Evolutionary conservation across 2,797 vertebrate species (phyloP), one percentile per base, ranked within the genome.

Genomic region (Delichon dasypus): DNA sequence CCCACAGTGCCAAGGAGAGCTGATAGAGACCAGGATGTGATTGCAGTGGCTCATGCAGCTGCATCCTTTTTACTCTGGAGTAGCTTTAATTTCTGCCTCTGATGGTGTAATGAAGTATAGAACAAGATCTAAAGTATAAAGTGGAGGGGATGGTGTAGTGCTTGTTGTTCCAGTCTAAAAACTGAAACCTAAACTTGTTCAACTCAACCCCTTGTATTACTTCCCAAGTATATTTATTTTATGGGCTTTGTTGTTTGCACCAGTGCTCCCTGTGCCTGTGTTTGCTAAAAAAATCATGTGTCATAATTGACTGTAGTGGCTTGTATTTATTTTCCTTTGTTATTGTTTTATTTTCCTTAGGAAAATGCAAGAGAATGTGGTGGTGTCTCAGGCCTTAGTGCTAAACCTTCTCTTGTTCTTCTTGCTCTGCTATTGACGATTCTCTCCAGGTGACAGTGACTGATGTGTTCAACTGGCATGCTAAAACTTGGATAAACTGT

Each of bases 361-460:
- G 99, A 99, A 93, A 99, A 99, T 90, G 99, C 99, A 5, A 98
- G 99, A 98, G 99, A 99, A 97, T 99, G 99, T 85, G 99, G 99
- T 36, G 98, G 98, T 65, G 98, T 97, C 3, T 88, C 82, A 22
- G 94, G 95, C 92, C 97, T 99, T 78, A 91, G 88, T 88, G 98
- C 98, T 60, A 98, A 97, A 65, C 94, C 96, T 34, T 81, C 64
- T 51, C 96, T 98, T 65, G 91, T 97, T 23, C 95, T 98, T 96
- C 95, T 99, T 86, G 97, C 98, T 77, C 78, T 99, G 94, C 90
- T 99, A 71, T 65, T 98, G 94, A 94, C 22, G 3, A 94, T 99
- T 93, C 97, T 98, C 94, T 98, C 97, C 70, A 99, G 99, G 98
- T 99, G 99, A 99, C 99, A 97, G 96, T 96, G 97, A 98, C 96